Evolutionary conservation across 2,113 vertebrate species (phyloP).

Genomic region (Alligator mississippiensis): DNA sequence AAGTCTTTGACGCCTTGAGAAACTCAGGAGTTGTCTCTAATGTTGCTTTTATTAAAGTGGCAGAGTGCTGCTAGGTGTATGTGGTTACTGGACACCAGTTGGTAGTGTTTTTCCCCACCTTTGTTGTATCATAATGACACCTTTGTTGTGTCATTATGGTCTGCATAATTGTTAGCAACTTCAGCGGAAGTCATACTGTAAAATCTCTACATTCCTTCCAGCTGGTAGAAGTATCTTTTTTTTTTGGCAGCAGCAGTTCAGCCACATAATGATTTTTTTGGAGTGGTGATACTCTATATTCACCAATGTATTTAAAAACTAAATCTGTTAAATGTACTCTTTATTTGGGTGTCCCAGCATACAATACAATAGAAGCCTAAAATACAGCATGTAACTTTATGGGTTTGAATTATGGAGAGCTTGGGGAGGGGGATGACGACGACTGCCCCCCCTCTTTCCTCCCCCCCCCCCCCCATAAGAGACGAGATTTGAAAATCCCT

Average conservation of each 20-base stretch:
- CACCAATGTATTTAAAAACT: not conserved
- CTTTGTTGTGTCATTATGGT: not conserved
- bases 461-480: too few species aligned
- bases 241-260: not conserved
- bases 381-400: not conserved
- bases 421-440: too few species aligned
- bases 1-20: not conserved
- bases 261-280: not conserved
- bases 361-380: not conserved
- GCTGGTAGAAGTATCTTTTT: not conserved
- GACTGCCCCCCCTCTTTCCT: too few species aligned
- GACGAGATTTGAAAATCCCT: too few species aligned
- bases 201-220: not conserved
- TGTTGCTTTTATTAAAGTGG: not conserved
- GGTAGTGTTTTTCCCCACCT: not conserved
- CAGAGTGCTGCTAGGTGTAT: not conserved
- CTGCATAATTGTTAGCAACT: not conserved
- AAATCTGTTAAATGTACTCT: not conserved
- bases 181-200: not conserved
- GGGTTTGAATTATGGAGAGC: too few species aligned
- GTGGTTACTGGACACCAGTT: not conserved
- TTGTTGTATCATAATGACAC: too few species aligned
- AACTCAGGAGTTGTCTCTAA: not conserved
- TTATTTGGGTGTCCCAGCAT: not conserved
- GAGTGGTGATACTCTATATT: not conserved